Evolutionary conservation across 2,797 vertebrate species (phyloP).

Genomic region (Taenioides sp.): DNA sequence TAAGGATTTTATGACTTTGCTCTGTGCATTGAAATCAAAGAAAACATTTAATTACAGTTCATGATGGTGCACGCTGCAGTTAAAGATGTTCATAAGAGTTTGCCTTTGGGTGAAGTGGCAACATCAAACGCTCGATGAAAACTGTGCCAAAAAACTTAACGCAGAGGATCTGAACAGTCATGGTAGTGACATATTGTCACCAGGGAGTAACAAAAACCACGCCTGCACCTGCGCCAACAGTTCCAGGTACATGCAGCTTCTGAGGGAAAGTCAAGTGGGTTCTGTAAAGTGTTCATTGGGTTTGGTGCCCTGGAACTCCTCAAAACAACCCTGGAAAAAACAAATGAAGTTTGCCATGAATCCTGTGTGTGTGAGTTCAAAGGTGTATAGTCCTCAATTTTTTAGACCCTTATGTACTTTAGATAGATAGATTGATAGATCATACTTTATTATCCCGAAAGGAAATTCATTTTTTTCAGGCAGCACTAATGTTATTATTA

Average conservation of each 20-base stretch:
- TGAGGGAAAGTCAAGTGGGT: constrained; percentile 34
- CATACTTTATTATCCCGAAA: no score
- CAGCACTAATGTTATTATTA: no score
- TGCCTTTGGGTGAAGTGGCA: constrained; percentile 40
- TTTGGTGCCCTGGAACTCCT: constrained; percentile 28
- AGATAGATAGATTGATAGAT: no score
- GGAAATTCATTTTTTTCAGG: no score
- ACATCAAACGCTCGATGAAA: constrained; percentile 55
- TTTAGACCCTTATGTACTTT: no score
- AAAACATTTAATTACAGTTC: constrained; percentile 45
- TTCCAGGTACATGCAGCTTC: constrained; percentile 19
- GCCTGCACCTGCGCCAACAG: constrained; percentile 48
- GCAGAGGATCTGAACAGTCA: constrained; percentile 30
- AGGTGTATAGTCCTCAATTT: constrained; percentile 13
- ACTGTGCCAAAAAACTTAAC: constrained; percentile 48
- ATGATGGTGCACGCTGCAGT: constrained; percentile 48
- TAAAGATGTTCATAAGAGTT: constrained; percentile 26
- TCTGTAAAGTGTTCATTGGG: constrained; percentile 28
- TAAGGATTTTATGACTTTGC: constrained; percentile 12
- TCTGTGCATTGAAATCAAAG: constrained; percentile 25
- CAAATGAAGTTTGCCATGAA: constrained; percentile 59
- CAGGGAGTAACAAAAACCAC: constrained; percentile 34
- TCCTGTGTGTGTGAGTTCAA: constrained; percentile 51
- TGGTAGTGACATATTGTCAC: constrained; percentile 13
- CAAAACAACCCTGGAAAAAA: constrained; percentile 43